Conservation (phyloP, 2,888 invertebrate genomes). For the Onthophagus sagittarius region DNA sequence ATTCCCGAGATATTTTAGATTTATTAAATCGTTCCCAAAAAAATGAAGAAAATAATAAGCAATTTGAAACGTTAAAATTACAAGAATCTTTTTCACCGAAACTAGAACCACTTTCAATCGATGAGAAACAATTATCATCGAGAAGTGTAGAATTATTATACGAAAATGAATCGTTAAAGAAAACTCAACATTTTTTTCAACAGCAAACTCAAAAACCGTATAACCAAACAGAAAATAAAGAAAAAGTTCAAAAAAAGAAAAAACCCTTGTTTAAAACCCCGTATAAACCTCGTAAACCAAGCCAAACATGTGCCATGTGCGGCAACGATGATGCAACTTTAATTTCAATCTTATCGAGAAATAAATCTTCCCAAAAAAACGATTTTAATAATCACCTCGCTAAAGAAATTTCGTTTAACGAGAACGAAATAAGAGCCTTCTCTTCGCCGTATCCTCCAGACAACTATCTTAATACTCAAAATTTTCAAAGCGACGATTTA, state of each 20-base stretch:
- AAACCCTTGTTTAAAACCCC: not conserved
- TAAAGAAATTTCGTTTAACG: constrained; percentile 16
- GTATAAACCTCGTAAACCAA: not conserved
- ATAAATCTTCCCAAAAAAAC: not conserved
- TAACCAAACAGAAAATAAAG: not conserved
- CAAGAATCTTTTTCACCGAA: too few species aligned
- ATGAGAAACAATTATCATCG: too few species aligned
- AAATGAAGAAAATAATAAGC: not conserved
- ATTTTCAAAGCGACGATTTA: not conserved
- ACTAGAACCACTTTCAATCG: too few species aligned
- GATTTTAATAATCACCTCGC: not conserved
- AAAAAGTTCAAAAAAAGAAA: not conserved
- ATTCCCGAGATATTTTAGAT: constrained; percentile 20
- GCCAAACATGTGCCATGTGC: not conserved
- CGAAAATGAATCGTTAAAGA: not conserved
- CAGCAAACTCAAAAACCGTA: not conserved
- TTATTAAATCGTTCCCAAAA: constrained; percentile 15
- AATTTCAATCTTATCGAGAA: not conserved
- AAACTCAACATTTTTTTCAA: not conserved
- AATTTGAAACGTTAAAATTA: too few species aligned
- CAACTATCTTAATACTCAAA: too few species aligned
- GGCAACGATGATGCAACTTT: constrained; percentile 2
- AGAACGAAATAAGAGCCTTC: constrained; percentile 19
- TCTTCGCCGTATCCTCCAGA: constrained; percentile 16
- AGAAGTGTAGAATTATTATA: not conserved